A percentile compares a stretch with the other conserved stretches of the same genome.
Conservation (phyloP, 2,888 invertebrate species). For the Diarsia rubi region DNA sequence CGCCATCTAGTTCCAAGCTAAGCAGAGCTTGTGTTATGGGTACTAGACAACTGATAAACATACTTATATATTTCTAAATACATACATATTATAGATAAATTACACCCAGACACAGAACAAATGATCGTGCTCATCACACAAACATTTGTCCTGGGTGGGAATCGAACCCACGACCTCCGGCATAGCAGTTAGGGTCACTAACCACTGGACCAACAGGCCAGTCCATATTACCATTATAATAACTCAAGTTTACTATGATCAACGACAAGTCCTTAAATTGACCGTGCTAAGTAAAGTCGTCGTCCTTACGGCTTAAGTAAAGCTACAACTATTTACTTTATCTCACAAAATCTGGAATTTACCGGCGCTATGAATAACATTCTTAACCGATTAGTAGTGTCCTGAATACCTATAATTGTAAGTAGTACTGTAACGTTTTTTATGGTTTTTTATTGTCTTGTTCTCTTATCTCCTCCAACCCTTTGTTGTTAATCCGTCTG, state of each 20-base stretch:
- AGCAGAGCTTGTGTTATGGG: too few species aligned
- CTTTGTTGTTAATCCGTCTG: conserved; percentile 35
- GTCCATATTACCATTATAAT: conserved; percentile 35
- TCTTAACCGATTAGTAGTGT: conserved; percentile 19
- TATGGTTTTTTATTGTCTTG: conserved; percentile 14
- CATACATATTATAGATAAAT: too few species aligned
- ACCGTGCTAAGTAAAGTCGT: conserved; percentile 18
- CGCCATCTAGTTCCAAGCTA: too few species aligned
- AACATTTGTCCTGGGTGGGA: too few species aligned
- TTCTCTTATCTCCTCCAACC: conserved; percentile 25
- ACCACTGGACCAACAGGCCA: too few species aligned
- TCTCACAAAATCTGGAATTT: conserved; percentile 48
- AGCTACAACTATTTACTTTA: conserved; percentile 44
- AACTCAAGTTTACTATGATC: conserved; percentile 56
- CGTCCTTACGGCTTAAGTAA: conserved; percentile 39
- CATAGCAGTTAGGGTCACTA: too few species aligned
- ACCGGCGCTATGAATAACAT: conserved; percentile 34
- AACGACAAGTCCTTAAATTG: conserved; percentile 33
- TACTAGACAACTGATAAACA: too few species aligned
- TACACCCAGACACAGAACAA: too few species aligned
- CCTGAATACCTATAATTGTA: conserved; percentile 2
- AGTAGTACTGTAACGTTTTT: not conserved
- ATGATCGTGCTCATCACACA: too few species aligned
- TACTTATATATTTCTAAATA: too few species aligned
- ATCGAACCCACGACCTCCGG: too few species aligned